Base-by-base conservation (phyloP, 2,113 vertebrate species). In the Hemicordylus capensis region DNA sequence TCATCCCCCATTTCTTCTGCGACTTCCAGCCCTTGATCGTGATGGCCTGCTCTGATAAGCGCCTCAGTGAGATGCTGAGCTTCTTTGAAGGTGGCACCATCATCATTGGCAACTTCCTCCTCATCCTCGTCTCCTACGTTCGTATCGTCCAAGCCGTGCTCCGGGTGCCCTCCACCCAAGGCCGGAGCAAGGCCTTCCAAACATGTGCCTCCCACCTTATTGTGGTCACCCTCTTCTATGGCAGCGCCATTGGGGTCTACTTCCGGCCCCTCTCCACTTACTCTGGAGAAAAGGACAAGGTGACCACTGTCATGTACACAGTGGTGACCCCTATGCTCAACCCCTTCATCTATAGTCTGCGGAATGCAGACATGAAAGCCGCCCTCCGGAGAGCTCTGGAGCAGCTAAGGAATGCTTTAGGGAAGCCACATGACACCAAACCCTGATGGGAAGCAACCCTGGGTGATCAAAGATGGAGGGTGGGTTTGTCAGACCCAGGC, bases 211-310 rank as follows among this genome's bases (percentile, higher is more conserved):
- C 67, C 59, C 76, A 72, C 56, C 67, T 85, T 31, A 70, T 24
- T 0, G 66, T 79, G 9, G n/a, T 73, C 20, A 69, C 28, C 11
- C 51, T 85, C 75, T 94, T 92, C 87, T 94, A 93, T 39, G 86
- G 91, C 2, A 91, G 90, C 1, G 0, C 84, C 8, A 91, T 88
- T 34, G 92, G 91, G 51, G 89, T 93, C 2, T 95, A 93, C 1
- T 94, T 94, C n/a, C 86, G 89, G 72, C 90, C 93, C 12, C 46
- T 89, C 28, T 92, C 92, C 76, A 89, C 88, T 79, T 94, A 88
- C 72, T 94, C 90, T n/a, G 91, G 84, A 26, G 87, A 91, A 63
- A 93, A 89, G 28, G 94, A 91, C 81, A 44, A 86, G 26, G 59
- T 91, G 44, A 86, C 92, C 69, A 91, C 91, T 3, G 67, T 94